Conservation (phyloP, 1,140 invertebrate genomes). For the Drosophila murphyi region DNA sequence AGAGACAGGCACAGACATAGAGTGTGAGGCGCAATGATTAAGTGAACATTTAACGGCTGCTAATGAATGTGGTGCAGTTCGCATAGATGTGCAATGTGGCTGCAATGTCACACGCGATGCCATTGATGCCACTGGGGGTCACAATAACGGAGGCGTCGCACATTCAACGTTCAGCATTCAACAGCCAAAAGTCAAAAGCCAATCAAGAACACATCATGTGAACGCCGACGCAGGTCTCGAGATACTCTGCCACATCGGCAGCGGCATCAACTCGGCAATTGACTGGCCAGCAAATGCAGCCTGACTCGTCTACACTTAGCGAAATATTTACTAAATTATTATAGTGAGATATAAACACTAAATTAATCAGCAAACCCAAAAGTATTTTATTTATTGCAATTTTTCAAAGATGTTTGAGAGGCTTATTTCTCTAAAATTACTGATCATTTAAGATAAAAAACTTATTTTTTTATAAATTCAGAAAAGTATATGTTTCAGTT, state of each 20-base stretch:
- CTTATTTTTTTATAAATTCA: too few species aligned
- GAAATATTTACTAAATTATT: neutral
- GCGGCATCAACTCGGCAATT: conserved; percentile 54
- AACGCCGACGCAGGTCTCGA: conserved; percentile 34
- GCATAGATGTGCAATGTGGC: conserved; percentile 29
- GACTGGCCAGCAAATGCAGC: conserved; percentile 34
- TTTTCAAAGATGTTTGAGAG: too few species aligned
- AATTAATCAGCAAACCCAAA: too few species aligned
- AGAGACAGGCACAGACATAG: neutral
- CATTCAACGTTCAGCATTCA: neutral
- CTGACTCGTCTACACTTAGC: conserved; percentile 15
- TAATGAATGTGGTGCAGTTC: conserved; percentile 79
- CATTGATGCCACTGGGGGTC: conserved; percentile 58
- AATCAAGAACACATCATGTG: conserved; percentile 53
- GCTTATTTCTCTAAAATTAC: too few species aligned
- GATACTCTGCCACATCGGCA: conserved; percentile 1
- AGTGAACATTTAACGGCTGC: conserved; percentile 80
- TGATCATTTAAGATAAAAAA: too few species aligned
- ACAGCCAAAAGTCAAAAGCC: conserved; percentile 26
- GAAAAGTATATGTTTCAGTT: too few species aligned
- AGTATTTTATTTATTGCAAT: too few species aligned
- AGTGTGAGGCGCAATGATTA: conserved; percentile 60
- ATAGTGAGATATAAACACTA: too few species aligned
- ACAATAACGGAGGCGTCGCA: conserved; percentile 65
- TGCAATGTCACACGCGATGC: conserved; percentile 78